Percentiles rank a stretch among this genome's conserved stretches.
Conservation (phyloP, 2,888 invertebrate species). For the Ophonus ardosiacus region DNA sequence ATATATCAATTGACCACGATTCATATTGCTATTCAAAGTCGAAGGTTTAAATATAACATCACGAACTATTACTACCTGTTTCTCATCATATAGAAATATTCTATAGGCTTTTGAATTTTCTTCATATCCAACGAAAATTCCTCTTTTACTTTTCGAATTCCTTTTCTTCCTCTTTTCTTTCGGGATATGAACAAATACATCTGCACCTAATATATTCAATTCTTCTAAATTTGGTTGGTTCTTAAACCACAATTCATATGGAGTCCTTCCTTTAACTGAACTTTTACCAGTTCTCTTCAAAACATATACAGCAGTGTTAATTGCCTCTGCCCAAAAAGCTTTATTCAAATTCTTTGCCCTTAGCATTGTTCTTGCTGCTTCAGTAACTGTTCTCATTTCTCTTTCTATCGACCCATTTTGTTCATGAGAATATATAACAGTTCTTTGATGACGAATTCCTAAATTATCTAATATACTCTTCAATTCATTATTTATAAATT, state of each 20-base stretch:
- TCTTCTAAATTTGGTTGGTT: not conserved
- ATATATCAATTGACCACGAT: no score
- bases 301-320: not conserved
- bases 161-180: slow-evolving; percentile 16
- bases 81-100: no score
- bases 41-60: no score
- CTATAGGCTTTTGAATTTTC: no score
- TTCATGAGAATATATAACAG: not conserved
- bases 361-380: not conserved
- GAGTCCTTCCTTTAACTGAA: slow-evolving; percentile 32
- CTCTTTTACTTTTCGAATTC: no score
- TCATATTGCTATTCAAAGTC: no score
- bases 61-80: no score
- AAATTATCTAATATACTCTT: not conserved
- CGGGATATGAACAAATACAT: slow-evolving; percentile 27
- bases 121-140: no score
- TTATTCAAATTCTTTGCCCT: not conserved
- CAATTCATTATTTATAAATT: not conserved
- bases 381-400: not conserved
- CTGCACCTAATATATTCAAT: slow-evolving; percentile 11
- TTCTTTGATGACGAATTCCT: not conserved
- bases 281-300: not conserved
- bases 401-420: not conserved
- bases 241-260: slow-evolving; percentile 19
- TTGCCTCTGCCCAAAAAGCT: not conserved